phyloP scores from a whole-genome alignment of 2,797 vertebrate genomes.

The Neosalanx taihuensis region DNA sequence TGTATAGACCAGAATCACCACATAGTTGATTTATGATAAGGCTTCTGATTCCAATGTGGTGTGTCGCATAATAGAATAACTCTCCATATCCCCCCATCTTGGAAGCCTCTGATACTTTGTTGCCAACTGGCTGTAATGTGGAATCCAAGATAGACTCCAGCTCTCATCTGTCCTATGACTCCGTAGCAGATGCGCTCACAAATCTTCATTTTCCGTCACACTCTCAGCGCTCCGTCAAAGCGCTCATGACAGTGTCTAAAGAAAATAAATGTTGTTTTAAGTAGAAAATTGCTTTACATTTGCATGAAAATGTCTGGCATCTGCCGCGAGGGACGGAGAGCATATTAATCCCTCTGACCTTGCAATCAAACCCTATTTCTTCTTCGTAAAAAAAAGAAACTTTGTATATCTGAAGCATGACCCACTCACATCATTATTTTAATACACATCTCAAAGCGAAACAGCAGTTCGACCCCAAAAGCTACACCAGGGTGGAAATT shows the following conservation, averaged over 20 bases:
- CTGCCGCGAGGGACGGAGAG: conserved; percentile 63
- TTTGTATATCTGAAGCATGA: conserved; percentile 52
- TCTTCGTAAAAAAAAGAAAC: conserved; percentile 45
- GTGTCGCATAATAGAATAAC: conserved; percentile 4
- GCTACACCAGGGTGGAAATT: conserved; percentile 51
- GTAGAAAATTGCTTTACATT: conserved; percentile 69
- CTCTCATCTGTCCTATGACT: conserved; percentile 55
- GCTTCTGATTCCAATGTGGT: conserved; percentile 1
- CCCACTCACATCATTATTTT: conserved; percentile 64
- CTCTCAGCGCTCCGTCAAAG: conserved; percentile 39
- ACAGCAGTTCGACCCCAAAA: conserved; percentile 57
- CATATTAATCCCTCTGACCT: conserved; percentile 63
- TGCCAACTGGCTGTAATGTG: conserved; percentile 45
- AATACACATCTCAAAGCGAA: conserved; percentile 66
- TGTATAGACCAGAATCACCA: not conserved
- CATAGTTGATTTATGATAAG: conserved; percentile 9
- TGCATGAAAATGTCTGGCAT: conserved; percentile 77
- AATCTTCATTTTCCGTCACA: conserved; percentile 62
- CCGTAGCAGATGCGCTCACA: conserved; percentile 65
- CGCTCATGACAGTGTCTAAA: conserved; percentile 61
- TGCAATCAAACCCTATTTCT: conserved; percentile 61
- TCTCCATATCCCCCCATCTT: not conserved
- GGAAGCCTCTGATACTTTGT: conserved; percentile 30
- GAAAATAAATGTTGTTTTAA: conserved; percentile 72
- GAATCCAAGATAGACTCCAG: conserved; percentile 34